Evolutionary conservation across 2,888 invertebrate genomes (phyloP).

Genomic region (Lydus trimaculatus): DNA sequence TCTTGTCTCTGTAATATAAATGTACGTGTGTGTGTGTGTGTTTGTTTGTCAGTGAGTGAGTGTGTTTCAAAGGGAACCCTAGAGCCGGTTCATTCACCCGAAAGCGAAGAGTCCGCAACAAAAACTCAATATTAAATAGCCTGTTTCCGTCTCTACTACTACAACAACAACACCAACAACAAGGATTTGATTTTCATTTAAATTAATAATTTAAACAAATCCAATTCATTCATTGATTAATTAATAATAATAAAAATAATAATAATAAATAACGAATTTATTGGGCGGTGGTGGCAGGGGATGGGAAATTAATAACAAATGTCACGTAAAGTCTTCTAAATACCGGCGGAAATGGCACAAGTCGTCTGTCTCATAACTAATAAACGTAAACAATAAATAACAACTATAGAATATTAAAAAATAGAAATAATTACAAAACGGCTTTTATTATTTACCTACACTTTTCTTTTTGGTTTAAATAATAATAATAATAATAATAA

Average conservation of each 20-base stretch:
- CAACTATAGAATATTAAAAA: slow-evolving; percentile 4
- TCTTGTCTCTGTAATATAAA: not conserved
- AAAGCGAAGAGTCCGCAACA: slow-evolving; percentile 42
- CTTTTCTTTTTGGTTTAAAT: no score
- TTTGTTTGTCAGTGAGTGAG: no score
- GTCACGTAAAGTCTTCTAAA: slow-evolving; percentile 7
- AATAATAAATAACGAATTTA: no score
- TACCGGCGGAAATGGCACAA: slow-evolving; percentile 13
- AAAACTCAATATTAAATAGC: slow-evolving; percentile 53
- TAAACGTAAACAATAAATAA: slow-evolving; percentile 13
- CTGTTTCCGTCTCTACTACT: slow-evolving; percentile 44
- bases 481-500: no score
- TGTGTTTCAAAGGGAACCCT: slow-evolving; percentile 45
- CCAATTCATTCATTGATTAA: not conserved
- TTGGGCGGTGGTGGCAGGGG: no score
- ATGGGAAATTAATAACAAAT: not conserved
- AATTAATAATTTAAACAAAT: not conserved
- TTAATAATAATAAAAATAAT: not conserved
- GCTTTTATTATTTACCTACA: no score
- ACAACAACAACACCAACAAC: slow-evolving; percentile 11
- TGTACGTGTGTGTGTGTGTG: not conserved
- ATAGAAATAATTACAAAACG: not conserved
- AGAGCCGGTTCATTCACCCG: slow-evolving; percentile 50
- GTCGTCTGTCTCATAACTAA: slow-evolving; percentile 13
- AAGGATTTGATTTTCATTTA: not conserved